These are phyloP conservation scores for Catalaphyllia jardinei DNA, from an alignment of 64 coral and sea anemone species.

Conservation along the genomic window DNA sequence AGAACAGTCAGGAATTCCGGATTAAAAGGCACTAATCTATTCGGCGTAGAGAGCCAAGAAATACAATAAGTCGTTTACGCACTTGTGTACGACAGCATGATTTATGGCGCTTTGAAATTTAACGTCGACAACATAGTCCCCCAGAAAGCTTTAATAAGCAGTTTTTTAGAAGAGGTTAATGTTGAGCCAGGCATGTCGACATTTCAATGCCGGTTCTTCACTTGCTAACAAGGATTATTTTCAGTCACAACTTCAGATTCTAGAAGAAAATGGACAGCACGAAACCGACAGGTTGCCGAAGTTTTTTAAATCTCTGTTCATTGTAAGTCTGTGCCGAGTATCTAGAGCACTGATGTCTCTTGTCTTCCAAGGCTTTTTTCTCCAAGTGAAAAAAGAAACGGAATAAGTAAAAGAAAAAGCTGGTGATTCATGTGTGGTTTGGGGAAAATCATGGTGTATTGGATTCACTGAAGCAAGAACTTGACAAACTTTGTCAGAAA, in stretches of 20 bases:
- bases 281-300: background rate
- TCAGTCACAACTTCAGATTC: background rate
- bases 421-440: too few relatives aligned
- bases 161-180: constrained; percentile 21
- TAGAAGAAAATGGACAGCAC: background rate
- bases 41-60: background rate
- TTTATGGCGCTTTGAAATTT: constrained; percentile 39
- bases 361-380: too few relatives aligned
- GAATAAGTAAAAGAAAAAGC: too few relatives aligned
- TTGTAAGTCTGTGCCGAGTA: background rate
- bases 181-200: constrained; percentile 33
- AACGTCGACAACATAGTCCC: constrained; percentile 10
- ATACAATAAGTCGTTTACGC: background rate
- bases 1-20: constrained; percentile 31
- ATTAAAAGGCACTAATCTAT: background rate
- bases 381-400: too few relatives aligned
- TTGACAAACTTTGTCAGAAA: background rate
- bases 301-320: background rate
- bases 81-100: constrained; percentile 1
- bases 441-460: too few relatives aligned
- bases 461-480: too few relatives aligned
- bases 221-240: constrained; percentile 49
- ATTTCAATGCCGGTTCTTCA: background rate
- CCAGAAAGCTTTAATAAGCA: constrained; percentile 2
- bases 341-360: too few relatives aligned